Evolutionary conservation across 1,140 invertebrate genomes (phyloP), one percentile per base, ranked within the genome.

Genomic region (Agrilus planipennis): DNA sequence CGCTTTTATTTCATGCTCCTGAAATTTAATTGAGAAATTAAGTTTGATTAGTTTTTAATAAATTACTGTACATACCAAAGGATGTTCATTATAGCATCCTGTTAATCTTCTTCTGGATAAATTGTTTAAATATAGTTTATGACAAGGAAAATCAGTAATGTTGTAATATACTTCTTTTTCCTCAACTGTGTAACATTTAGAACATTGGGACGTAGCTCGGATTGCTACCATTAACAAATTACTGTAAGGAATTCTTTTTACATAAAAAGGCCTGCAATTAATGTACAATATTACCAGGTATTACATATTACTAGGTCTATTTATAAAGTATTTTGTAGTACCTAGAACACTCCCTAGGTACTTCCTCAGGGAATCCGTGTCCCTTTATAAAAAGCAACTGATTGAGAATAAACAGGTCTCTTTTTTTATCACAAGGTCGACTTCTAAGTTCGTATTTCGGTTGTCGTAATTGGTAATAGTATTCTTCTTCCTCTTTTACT

Each of bases 201-300:
- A 18, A 22, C 62, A 56, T 14, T 63, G 58, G 38, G n/a, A 47
- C 12, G 6, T 62, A n/a, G 50, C 59, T 43, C 84, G 72, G 1
- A 86, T 72, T 1, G 88, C 81, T 3, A 91, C 70, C 29, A 92
- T 63, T 7, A 92, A 55, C 34, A 92, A 64, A 66, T 92, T 92
- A 7, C 81, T 84, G 46, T 80, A 69, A 1, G 76, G 73, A 31
- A 88, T 76, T 50, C 69, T 72, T 49, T 79, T 78, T 2, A 84
- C 71, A 50, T 75, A 75, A 53, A 81, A 79, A 10, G 76, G 73
- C 63, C 84, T 87, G 54, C 18, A 36, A 36, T 9, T 21, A 21
- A 6, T 31, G 12, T n/a, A n/a, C n/a, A n/a, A n/a, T 54, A 61
- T 30, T 30, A 36, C 28, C n/a, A 31, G 16, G 11, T 10, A 30